Conservation (phyloP, 2,797 vertebrate species). For the Coilia nasus region DNA sequence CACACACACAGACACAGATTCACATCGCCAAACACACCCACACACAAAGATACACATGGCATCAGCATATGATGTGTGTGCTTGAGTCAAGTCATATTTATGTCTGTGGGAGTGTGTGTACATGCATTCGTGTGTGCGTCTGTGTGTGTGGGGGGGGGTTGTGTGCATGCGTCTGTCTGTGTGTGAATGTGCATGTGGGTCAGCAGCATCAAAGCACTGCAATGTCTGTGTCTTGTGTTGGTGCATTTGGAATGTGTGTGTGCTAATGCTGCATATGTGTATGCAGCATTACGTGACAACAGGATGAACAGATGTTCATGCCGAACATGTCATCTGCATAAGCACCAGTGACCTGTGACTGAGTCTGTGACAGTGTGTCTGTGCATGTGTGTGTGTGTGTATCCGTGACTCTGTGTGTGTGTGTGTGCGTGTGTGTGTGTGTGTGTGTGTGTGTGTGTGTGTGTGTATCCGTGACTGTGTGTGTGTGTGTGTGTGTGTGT, state of each 20-base stretch:
- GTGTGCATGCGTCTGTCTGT: not conserved
- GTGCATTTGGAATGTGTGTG: not conserved
- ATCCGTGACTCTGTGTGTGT: constrained; percentile 2
- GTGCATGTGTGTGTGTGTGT: not conserved
- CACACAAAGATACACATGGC: not conserved
- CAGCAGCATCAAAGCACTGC: not conserved
- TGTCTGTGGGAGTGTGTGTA: not conserved
- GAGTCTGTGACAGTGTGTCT: not conserved
- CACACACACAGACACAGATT: not conserved
- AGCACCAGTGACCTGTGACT: not conserved
- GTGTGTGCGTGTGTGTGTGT: constrained; percentile 12
- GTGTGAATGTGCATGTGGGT: not conserved
- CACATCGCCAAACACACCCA: too few species aligned
- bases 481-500: constrained; percentile 20
- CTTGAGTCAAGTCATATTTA: not conserved
- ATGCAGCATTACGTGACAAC: not conserved
- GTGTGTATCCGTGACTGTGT: not conserved
- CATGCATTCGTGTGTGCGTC: not conserved
- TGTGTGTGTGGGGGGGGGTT: not conserved
- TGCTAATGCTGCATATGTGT: constrained; percentile 33
- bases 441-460: constrained; percentile 19
- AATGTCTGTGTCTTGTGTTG: not conserved
- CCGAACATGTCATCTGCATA: not conserved
- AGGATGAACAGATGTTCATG: not conserved
- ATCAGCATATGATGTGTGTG: not conserved